Evolutionary conservation across 2,113 vertebrate species (phyloP).

Genomic region (Hippocampus barbouri): DNA sequence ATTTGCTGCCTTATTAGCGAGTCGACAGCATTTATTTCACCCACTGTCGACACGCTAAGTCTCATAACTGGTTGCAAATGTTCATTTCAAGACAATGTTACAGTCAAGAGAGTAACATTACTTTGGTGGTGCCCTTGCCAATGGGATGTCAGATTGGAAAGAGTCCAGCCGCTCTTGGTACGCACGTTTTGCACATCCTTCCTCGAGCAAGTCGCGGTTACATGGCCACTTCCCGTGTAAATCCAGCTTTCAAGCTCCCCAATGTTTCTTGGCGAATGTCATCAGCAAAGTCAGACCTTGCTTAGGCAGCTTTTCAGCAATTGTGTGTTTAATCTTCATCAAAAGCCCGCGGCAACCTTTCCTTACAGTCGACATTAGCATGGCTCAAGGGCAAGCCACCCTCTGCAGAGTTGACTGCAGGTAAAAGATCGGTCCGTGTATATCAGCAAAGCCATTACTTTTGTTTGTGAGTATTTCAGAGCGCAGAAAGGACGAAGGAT

Average conservation of each 20-base stretch:
- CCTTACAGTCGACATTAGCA: slow-evolving; percentile 25
- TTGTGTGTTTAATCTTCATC: slow-evolving; percentile 13
- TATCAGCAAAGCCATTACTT: slow-evolving; percentile 7
- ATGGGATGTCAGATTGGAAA: no score
- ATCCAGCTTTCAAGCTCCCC: neutral
- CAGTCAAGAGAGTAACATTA: no score
- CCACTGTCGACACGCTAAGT: no score
- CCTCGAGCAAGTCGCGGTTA: no score
- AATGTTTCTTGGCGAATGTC: slow-evolving; percentile 5
- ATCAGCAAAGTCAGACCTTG: neutral
- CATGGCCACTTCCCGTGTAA: slow-evolving; percentile 10
- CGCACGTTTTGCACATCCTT: no score
- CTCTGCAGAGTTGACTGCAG: slow-evolving; percentile 8
- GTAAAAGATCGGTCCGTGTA: slow-evolving; percentile 14
- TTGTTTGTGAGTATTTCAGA: slow-evolving; percentile 12
- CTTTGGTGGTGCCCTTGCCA: no score
- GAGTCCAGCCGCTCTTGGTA: no score
- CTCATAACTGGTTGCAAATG: no score
- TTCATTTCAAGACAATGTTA: no score
- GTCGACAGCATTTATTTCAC: no score
- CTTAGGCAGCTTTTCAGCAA: slow-evolving; percentile 20
- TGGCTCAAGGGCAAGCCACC: slow-evolving; percentile 35
- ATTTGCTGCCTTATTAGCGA: no score
- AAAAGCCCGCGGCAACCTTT: slow-evolving; percentile 28
- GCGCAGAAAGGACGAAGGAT: slow-evolving; percentile 15